Evolutionary conservation across 2,888 invertebrate genomes (phyloP).

Genomic region (Camponotus fellah): DNA sequence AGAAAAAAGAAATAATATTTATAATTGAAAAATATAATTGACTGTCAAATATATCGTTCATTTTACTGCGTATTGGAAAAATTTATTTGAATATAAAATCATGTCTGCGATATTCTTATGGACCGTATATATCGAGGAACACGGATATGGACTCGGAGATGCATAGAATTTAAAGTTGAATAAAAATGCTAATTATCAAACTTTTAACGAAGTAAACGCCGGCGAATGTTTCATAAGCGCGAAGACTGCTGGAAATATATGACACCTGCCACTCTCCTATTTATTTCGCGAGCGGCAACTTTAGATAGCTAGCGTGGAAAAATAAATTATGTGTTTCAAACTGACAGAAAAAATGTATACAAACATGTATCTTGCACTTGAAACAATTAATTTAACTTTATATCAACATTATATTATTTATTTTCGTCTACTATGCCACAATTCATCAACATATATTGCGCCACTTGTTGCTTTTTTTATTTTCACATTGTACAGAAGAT

Average conservation of each 20-base stretch:
- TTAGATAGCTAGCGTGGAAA: conserved; percentile 28
- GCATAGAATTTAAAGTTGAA: conserved; percentile 42
- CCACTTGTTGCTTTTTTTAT: neutral
- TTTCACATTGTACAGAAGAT: neutral
- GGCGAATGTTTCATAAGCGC: conserved; percentile 24
- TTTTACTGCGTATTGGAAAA: neutral
- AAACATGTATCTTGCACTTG: neutral
- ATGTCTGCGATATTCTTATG: conserved; percentile 23
- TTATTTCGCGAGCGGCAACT: conserved; percentile 27
- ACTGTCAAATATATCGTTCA: conserved; percentile 21
- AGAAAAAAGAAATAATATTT: neutral
- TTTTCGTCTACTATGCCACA: neutral
- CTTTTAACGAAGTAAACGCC: conserved; percentile 57
- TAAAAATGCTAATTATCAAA: conserved; percentile 65
- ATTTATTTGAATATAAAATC: conserved; percentile 7
- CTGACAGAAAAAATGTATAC: neutral
- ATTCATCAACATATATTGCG: neutral
- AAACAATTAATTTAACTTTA: conserved; percentile 16
- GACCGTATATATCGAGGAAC: conserved; percentile 12
- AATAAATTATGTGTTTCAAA: conserved; percentile 43
- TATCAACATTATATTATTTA: neutral
- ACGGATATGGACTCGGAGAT: neutral
- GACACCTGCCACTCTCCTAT: conserved; percentile 35
- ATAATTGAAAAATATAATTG: neutral
- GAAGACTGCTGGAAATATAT: conserved; percentile 17